Conservation (phyloP, 2,888 invertebrate genomes). For the Drosophila melanosoma region DNA sequence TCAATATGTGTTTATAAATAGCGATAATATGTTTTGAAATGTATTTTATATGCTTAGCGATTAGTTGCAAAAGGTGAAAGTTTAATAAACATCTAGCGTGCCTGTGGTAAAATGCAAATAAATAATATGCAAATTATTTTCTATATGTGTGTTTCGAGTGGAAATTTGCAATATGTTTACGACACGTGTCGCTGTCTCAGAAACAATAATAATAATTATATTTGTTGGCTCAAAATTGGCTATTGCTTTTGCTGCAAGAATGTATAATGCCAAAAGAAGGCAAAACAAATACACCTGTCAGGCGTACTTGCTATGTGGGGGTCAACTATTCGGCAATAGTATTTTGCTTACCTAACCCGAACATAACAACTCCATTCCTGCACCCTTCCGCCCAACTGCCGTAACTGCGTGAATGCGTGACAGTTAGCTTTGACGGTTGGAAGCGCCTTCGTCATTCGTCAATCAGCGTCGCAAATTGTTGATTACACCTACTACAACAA, state of each 20-base stretch:
- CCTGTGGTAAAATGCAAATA: conserved; percentile 26
- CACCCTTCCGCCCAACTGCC: background rate
- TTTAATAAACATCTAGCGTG: conserved; percentile 75
- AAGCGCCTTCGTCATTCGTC: conserved; percentile 64
- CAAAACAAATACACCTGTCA: conserved; percentile 2
- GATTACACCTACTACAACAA: conserved; percentile 73
- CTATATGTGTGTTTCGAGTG: conserved; percentile 5
- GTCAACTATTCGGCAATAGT: conserved; percentile 7
- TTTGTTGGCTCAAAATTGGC: conserved; percentile 9
- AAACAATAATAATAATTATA: conserved; percentile 30
- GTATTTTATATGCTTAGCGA: conserved; percentile 28
- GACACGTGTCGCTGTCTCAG: conserved; percentile 35
- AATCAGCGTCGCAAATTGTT: conserved; percentile 79
- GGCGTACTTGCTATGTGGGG: background rate
- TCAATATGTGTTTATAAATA: conserved; percentile 40
- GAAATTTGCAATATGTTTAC: conserved; percentile 23
- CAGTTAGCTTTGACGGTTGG: conserved; percentile 16
- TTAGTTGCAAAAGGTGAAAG: conserved; percentile 63
- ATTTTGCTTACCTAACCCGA: background rate
- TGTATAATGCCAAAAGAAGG: background rate
- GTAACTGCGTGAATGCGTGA: conserved; percentile 52
- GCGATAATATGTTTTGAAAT: conserved; percentile 30
- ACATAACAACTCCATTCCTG: background rate
- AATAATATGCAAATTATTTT: conserved; percentile 20
- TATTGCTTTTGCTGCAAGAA: background rate